These are phyloP conservation scores for Lydus trimaculatus DNA, from an alignment of 2,888 invertebrate species.

Conservation along the genomic window DNA sequence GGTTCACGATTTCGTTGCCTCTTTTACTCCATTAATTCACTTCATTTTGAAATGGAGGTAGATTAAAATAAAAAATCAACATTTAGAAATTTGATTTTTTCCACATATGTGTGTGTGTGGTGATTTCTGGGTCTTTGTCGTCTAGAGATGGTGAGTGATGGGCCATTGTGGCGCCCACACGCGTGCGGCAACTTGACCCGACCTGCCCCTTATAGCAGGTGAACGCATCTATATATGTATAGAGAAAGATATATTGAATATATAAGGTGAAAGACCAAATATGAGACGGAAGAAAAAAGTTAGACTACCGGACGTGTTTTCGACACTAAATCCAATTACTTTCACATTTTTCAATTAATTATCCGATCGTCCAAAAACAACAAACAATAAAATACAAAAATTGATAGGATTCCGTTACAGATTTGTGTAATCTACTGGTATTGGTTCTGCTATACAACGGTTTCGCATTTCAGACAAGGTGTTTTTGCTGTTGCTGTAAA, in stretches of 20 bases:
- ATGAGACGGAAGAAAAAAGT: neutral
- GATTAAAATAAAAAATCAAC: conserved; percentile 17
- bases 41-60: neutral
- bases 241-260: conserved; percentile 21
- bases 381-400: neutral
- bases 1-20: conserved; percentile 35
- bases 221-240: conserved; percentile 49
- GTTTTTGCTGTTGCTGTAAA: conserved; percentile 19
- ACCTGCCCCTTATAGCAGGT: conserved; percentile 49
- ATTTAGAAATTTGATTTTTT: conserved; percentile 29
- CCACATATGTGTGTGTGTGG: neutral
- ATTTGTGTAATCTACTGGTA: neutral
- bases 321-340: conserved; percentile 21
- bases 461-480: conserved; percentile 23
- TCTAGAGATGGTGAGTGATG: conserved; percentile 53
- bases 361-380: neutral
- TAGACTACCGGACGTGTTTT: conserved; percentile 33
- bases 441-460: conserved; percentile 10
- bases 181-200: conserved; percentile 51
- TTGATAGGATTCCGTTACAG: neutral
- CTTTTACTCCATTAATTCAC: conserved; percentile 11
- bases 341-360: conserved; percentile 16
- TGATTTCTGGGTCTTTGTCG: conserved; percentile 23
- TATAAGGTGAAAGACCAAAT: conserved; percentile 47
- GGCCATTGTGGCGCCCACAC: conserved; percentile 57